A percentile compares a stretch with the other conserved stretches of the same genome.
Conservation (phyloP, 2,113 vertebrate species). For the Crotalus tigris region DNA sequence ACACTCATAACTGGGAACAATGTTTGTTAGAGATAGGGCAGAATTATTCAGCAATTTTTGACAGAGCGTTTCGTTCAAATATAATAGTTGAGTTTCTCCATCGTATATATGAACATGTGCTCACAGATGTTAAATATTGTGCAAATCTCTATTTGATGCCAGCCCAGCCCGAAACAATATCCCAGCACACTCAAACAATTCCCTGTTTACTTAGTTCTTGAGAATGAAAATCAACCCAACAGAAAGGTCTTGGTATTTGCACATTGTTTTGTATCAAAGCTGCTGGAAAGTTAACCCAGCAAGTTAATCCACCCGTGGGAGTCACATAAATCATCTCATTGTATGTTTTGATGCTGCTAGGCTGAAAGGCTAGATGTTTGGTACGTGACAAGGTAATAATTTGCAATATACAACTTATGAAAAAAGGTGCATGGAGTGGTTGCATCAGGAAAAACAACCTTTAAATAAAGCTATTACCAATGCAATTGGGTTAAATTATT, state of each 20-base stretch:
- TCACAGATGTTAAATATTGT: not conserved
- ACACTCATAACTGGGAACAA: not conserved
- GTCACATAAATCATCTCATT: not conserved
- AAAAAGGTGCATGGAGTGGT: not conserved
- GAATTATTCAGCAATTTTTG: not conserved
- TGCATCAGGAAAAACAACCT: not conserved
- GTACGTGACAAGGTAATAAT: not conserved
- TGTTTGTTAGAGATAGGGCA: not conserved
- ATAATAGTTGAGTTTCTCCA: not conserved
- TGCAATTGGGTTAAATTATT: not conserved
- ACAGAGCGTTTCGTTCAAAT: not conserved
- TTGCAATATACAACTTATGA: not conserved
- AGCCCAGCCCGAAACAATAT: not conserved
- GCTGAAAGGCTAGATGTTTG: not conserved
- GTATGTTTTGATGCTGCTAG: not conserved
- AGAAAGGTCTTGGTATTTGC: not conserved
- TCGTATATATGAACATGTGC: not conserved
- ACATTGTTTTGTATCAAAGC: not conserved
- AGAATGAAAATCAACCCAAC: not conserved
- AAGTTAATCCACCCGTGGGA: not conserved
- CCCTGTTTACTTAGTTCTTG: not conserved
- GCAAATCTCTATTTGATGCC: not conserved
- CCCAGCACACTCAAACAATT: not conserved
- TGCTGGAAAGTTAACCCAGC: not conserved
- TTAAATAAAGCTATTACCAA: not conserved